Evolutionary conservation across 1,140 invertebrate genomes (phyloP).

Genomic region (Dendroctonus valens): DNA sequence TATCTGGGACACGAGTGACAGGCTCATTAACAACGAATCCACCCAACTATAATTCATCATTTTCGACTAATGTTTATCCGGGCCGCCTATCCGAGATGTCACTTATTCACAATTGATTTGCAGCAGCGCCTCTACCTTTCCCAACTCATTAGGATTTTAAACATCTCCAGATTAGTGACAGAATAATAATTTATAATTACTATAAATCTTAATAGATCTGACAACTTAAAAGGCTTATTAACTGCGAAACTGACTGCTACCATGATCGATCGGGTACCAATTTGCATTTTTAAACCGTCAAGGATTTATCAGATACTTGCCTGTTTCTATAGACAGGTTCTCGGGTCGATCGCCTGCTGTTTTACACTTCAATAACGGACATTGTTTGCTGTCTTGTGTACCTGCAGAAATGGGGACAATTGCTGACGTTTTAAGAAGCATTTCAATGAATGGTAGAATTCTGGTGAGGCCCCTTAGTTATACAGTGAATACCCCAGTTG

Average conservation of each 20-base stretch:
- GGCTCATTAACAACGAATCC: no score
- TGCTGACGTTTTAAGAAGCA: no score
- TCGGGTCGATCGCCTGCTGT: conserved; percentile 4
- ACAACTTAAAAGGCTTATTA: conserved; percentile 28
- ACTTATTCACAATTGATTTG: conserved; percentile 15
- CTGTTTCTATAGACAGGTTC: not conserved
- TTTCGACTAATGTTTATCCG: conserved; percentile 6
- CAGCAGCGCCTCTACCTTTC: not conserved
- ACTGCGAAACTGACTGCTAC: conserved; percentile 24
- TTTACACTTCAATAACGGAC: not conserved
- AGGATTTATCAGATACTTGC: conserved; percentile 9
- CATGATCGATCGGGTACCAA: conserved; percentile 25
- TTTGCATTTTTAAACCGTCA: conserved; percentile 10
- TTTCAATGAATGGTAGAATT: no score
- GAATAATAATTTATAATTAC: conserved; percentile 28
- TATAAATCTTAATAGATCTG: conserved; percentile 26
- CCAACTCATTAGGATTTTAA: conserved; percentile 10
- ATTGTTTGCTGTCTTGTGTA: no score
- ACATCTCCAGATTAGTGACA: conserved; percentile 19
- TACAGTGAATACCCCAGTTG: no score
- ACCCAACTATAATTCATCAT: not conserved
- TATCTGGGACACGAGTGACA: no score
- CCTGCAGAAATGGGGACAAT: no score
- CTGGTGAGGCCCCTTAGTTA: no score
- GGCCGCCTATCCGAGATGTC: not conserved